A percentile compares a stretch with the other conserved stretches of the same genome.
Evolutionary conservation across 2,113 vertebrate genomes (phyloP).

Genomic region (Tupaia chinensis): DNA sequence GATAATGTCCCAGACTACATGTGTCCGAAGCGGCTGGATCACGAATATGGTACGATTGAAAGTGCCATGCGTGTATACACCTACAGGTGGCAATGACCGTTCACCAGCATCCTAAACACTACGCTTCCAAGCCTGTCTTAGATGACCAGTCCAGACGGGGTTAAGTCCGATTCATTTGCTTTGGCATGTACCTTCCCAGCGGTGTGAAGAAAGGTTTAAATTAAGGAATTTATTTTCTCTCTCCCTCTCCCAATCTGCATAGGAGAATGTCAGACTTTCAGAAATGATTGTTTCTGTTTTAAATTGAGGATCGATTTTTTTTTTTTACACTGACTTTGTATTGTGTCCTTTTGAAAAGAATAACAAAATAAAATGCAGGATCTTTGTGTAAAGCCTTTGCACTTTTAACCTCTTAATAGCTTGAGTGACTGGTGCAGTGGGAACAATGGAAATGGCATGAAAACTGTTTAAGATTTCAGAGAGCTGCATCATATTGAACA

Average conservation of each 20-base stretch:
- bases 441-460: neutral
- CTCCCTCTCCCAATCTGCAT: neutral
- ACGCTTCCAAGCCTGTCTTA: neutral
- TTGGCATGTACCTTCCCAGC: neutral
- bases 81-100: neutral
- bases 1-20: neutral
- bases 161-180: neutral
- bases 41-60: neutral
- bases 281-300: slow-evolving; percentile 62
- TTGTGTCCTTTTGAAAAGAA: slow-evolving; percentile 47
- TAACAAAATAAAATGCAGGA: slow-evolving; percentile 61
- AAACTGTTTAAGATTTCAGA: neutral
- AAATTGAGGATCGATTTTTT: slow-evolving; percentile 64
- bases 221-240: slow-evolving; percentile 56
- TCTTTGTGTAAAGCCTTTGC: slow-evolving; percentile 56
- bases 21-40: neutral
- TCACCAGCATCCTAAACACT: neutral
- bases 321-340: slow-evolving; percentile 63
- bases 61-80: neutral
- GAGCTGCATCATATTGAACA: neutral
- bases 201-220: slow-evolving; percentile 50
- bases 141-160: slow-evolving; percentile 35
- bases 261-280: slow-evolving; percentile 61
- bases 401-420: slow-evolving; percentile 50
- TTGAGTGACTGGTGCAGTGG: slow-evolving; percentile 21